phyloP scores from a whole-genome alignment of 2,888 invertebrate species.

The Parapristionchus giblindavisi region DNA sequence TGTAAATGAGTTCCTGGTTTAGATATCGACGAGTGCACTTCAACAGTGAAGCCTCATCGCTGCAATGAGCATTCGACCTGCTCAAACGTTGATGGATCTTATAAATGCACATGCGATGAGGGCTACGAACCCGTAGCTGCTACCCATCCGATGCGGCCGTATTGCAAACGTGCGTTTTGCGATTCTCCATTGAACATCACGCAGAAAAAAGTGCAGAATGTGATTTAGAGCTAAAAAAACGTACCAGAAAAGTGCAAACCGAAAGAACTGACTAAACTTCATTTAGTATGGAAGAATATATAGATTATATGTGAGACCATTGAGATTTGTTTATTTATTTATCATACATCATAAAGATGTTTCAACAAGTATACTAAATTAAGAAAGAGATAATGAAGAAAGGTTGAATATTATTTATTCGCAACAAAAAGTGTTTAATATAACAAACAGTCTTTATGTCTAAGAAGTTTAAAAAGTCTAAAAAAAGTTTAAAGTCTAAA shows the following conservation, averaged over 20 bases:
- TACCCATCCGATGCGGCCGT: conserved; percentile 28
- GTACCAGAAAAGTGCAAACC: neutral
- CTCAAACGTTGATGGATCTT: conserved; percentile 25
- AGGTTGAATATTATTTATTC: too few species aligned
- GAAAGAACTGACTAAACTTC: neutral
- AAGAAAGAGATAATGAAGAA: too few species aligned
- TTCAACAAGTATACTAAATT: too few species aligned
- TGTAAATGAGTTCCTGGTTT: neutral
- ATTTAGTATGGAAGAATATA: too few species aligned
- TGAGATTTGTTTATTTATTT: too few species aligned
- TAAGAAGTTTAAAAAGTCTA: too few species aligned
- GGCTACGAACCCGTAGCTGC: conserved; percentile 25
- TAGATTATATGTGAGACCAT: too few species aligned
- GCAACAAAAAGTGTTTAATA: too few species aligned
- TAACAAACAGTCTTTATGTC: too few species aligned
- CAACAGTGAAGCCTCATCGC: conserved; percentile 20
- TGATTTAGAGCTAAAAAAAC: neutral
- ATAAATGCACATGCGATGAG: conserved; percentile 33
- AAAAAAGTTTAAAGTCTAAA: too few species aligned
- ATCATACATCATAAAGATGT: too few species aligned
- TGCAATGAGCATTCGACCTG: conserved; percentile 27
- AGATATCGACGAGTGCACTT: conserved; percentile 36
- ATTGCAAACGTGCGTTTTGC: conserved; percentile 24
- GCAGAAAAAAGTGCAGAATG: neutral
- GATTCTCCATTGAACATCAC: too few species aligned